Conservation (phyloP, 2,888 invertebrate genomes). For the Hermodice carunculata region DNA sequence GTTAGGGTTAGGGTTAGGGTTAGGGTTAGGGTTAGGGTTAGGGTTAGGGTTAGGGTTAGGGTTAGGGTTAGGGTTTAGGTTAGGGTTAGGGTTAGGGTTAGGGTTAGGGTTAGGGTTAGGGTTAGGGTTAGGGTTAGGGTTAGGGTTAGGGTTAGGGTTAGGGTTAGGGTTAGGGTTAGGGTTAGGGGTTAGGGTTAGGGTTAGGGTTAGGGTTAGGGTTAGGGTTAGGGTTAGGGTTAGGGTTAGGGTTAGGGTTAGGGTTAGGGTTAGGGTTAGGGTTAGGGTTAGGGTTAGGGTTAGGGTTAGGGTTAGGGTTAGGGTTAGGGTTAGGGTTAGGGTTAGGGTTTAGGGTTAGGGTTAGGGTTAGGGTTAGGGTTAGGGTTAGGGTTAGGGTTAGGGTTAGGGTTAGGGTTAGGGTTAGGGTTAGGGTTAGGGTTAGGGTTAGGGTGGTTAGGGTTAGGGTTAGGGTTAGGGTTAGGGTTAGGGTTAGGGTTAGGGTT, state of each 20-base stretch:
- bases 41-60: constrained; percentile 40
- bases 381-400: constrained; percentile 37
- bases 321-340: constrained; percentile 41
- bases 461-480: constrained; percentile 37
- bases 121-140: constrained; percentile 40
- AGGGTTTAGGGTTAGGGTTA: constrained; percentile 35
- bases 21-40: constrained; percentile 39
- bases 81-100: constrained; percentile 44
- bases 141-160: constrained; percentile 39
- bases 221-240: constrained; percentile 35
- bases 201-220: constrained; percentile 36
- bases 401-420: constrained; percentile 40
- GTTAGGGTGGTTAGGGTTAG: constrained; percentile 36
- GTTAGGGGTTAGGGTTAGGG: constrained; percentile 31
- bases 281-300: constrained; percentile 41
- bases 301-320: constrained; percentile 43
- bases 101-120: constrained; percentile 41
- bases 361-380: constrained; percentile 32
- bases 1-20: constrained; percentile 37
- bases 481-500: constrained; percentile 34
- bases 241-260: constrained; percentile 34
- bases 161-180: constrained; percentile 26
- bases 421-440: constrained; percentile 41
- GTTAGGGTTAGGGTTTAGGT: constrained; percentile 39
- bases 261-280: constrained; percentile 36